phyloP scores from a whole-genome alignment of 2,113 vertebrate genomes.

The Rissa tridactyla region DNA sequence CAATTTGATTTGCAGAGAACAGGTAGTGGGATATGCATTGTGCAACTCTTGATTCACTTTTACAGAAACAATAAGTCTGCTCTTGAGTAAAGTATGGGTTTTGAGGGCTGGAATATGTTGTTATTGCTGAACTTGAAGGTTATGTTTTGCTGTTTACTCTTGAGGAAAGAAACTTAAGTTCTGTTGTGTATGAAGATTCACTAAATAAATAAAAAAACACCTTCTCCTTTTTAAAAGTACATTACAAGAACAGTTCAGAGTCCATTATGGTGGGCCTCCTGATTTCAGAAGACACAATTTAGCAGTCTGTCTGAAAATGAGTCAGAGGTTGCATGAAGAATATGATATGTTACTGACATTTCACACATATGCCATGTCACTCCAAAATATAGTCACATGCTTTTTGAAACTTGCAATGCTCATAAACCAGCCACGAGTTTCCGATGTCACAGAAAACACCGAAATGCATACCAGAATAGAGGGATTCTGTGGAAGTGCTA shows the following conservation, averaged over 20 bases:
- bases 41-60: not conserved
- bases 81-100: not conserved
- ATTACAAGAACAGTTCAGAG: not conserved
- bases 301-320: not conserved
- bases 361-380: not conserved
- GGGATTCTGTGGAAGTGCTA: not conserved
- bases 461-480: not conserved
- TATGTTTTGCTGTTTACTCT: not conserved
- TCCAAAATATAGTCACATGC: not conserved
- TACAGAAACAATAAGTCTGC: not conserved
- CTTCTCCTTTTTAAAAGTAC: not conserved
- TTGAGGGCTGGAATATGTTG: not conserved
- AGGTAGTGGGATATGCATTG: not conserved
- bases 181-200: not conserved
- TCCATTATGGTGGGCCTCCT: not conserved
- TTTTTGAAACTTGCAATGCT: not conserved
- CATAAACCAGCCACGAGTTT: not conserved
- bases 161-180: not conserved
- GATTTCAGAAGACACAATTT: not conserved
- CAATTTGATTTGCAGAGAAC: not conserved
- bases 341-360: not conserved
- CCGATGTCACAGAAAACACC: not conserved
- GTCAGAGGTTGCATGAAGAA: not conserved
- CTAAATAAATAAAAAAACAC: not conserved
- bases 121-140: not conserved